phyloP scores from a whole-genome alignment of 2,888 invertebrate species.

The Miltochrista miniata region DNA sequence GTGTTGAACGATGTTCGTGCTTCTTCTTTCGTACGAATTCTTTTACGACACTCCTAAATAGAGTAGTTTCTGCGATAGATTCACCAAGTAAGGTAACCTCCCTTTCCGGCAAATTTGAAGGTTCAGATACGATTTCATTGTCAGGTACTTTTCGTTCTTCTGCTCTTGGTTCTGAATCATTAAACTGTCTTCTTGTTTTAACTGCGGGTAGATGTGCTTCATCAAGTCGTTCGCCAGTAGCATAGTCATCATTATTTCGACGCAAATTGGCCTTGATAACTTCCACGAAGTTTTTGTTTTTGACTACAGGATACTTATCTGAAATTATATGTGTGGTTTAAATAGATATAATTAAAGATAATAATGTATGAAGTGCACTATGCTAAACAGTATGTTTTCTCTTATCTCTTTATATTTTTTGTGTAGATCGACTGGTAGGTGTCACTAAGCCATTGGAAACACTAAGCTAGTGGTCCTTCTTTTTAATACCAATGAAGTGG shows the following conservation, averaged over 20 bases:
- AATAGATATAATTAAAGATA: too few species aligned
- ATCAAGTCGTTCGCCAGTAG: neutral
- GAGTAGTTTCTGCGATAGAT: neutral
- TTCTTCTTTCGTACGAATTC: neutral
- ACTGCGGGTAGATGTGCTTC: neutral
- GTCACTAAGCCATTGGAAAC: too few species aligned
- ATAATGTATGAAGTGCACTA: too few species aligned
- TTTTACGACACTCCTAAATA: neutral
- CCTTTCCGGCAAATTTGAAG: neutral
- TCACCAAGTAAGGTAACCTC: neutral
- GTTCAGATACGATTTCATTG: neutral
- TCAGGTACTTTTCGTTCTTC: neutral
- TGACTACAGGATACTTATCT: constrained; percentile 8
- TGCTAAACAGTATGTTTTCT: too few species aligned
- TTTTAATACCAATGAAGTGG: too few species aligned
- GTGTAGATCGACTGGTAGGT: too few species aligned
- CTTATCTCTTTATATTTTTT: too few species aligned
- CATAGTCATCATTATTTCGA: constrained; percentile 60
- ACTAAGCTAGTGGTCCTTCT: too few species aligned
- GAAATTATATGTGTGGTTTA: constrained; percentile 2
- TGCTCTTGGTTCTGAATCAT: neutral
- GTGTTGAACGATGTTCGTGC: neutral
- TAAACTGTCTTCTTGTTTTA: neutral
- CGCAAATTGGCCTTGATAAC: constrained; percentile 45
- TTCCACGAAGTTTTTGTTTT: constrained; percentile 36